phyloP scores from a whole-genome alignment of 2,888 invertebrate species.

The Antitype chi region DNA sequence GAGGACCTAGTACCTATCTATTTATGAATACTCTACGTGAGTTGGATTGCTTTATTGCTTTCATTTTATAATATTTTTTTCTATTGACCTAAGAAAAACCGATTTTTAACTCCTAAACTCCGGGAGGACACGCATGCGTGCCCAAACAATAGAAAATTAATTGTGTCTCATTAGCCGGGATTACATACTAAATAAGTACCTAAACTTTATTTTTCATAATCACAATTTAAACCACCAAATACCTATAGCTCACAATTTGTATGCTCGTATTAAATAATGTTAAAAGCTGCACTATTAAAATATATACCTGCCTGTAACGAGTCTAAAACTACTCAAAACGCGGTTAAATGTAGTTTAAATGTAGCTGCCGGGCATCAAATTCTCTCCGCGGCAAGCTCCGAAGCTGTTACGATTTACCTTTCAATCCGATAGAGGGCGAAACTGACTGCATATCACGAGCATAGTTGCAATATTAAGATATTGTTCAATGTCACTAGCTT shows the following conservation, averaged over 20 bases:
- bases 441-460: neutral
- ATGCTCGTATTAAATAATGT: neutral
- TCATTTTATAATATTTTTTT: neutral
- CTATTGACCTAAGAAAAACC: neutral
- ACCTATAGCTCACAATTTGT: neutral
- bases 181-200: no score
- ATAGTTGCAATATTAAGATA: neutral
- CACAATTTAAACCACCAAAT: neutral
- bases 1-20: neutral
- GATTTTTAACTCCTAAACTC: no score
- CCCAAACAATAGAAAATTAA: no score
- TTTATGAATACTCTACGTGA: no score
- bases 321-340: neutral
- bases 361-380: neutral
- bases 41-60: neutral
- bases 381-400: neutral
- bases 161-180: no score
- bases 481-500: neutral
- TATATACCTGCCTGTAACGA: no score
- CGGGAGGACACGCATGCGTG: no score
- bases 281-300: neutral
- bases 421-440: constrained; percentile 56
- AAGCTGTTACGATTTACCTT: constrained; percentile 4
- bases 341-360: neutral
- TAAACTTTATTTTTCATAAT: no score